Conservation (phyloP, 2,113 vertebrate genomes). For the Puma concolor region DNA sequence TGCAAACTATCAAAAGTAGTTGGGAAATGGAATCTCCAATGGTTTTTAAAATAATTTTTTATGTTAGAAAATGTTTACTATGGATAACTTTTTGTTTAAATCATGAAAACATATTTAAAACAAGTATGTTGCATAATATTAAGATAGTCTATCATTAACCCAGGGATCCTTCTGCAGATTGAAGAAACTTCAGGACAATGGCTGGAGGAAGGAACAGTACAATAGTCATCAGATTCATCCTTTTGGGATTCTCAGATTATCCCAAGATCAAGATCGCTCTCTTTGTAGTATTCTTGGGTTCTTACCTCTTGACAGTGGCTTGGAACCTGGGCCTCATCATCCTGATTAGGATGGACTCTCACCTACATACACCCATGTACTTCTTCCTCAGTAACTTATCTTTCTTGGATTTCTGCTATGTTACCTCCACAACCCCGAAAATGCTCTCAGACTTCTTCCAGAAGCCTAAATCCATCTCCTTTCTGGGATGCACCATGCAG, state of each 20-base stretch:
- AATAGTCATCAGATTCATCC: conserved; percentile 45
- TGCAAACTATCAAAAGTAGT: background rate
- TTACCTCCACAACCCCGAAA: background rate
- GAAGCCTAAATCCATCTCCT: conserved; percentile 32
- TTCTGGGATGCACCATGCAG: background rate
- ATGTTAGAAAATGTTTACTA: background rate
- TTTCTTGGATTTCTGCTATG: conserved; percentile 57
- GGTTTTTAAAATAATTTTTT: background rate
- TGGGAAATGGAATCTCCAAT: background rate
- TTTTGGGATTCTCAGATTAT: conserved; percentile 54
- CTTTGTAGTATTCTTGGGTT: conserved; percentile 43
- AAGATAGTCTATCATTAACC: background rate
- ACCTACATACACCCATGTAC: conserved; percentile 58
- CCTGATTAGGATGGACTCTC: conserved; percentile 1
- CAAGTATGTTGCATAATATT: background rate
- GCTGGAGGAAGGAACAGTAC: background rate
- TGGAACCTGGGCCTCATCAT: conserved; percentile 55
- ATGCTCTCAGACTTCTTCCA: conserved; percentile 56
- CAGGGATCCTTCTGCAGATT: background rate
- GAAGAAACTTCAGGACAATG: conserved; percentile 15
- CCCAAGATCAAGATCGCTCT: background rate
- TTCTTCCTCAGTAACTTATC: conserved; percentile 58
- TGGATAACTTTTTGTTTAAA: background rate
- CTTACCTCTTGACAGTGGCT: background rate
- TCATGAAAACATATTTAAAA: background rate